Conservation (phyloP, 2,888 invertebrate genomes). For the Harpagoxenus sublaevis region DNA sequence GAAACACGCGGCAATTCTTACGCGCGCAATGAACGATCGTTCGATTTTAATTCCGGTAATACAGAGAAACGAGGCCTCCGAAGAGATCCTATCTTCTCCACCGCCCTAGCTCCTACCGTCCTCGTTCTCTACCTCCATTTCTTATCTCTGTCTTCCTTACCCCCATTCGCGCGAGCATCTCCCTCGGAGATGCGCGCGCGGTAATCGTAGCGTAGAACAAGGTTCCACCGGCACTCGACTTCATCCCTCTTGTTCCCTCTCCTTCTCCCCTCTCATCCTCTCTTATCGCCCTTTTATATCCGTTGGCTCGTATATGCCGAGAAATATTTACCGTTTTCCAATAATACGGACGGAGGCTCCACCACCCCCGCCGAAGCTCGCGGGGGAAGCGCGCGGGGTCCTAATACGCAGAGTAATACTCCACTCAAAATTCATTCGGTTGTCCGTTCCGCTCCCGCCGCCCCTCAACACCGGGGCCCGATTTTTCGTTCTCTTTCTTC, state of each 20-base stretch:
- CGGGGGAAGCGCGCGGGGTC: slow-evolving; percentile 21
- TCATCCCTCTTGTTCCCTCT: slow-evolving; percentile 33
- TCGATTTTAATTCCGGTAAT: slow-evolving; percentile 65
- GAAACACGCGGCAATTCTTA: slow-evolving; percentile 35
- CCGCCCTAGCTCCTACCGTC: not conserved
- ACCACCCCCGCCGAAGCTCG: not conserved
- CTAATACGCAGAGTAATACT: slow-evolving; percentile 73
- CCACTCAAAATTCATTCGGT: slow-evolving; percentile 77
- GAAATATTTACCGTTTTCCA: slow-evolving; percentile 79
- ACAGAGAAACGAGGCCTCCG: slow-evolving; percentile 46
- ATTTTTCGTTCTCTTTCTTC: slow-evolving; percentile 41
- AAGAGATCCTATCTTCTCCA: not conserved
- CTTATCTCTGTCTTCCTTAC: not conserved
- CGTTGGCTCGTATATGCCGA: slow-evolving; percentile 63
- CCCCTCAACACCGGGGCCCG: not conserved
- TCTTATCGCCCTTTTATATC: slow-evolving; percentile 61
- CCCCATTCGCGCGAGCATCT: not conserved
- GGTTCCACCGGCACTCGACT: slow-evolving; percentile 64
- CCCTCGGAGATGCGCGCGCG: slow-evolving; percentile 41
- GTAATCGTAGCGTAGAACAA: slow-evolving; percentile 67
- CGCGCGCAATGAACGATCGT: slow-evolving; percentile 29
- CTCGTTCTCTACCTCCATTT: not conserved
- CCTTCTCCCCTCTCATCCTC: not conserved
- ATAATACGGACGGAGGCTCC: slow-evolving; percentile 69
- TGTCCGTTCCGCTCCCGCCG: slow-evolving; percentile 34